These are phyloP conservation scores for Limnephilus lunatus DNA, from an alignment of 2,888 invertebrate genomes.

Conservation along the genomic window DNA sequence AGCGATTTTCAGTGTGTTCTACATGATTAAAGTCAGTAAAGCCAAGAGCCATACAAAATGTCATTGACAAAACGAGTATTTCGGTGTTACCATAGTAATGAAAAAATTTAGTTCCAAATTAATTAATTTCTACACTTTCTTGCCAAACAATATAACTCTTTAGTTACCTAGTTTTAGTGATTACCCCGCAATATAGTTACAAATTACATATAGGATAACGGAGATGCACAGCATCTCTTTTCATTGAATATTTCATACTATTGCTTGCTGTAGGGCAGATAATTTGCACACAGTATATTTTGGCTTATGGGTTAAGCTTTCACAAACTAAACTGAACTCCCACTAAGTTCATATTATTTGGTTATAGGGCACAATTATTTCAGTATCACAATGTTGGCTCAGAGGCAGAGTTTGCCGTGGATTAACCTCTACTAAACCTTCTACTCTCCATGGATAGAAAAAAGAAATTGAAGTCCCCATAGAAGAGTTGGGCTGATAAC, in stretches of 20 bases:
- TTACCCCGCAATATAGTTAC: neutral
- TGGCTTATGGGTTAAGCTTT: neutral
- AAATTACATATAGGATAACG: neutral
- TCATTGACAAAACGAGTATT: no score
- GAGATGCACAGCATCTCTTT: neutral
- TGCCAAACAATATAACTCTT: no score
- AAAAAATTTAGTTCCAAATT: no score
- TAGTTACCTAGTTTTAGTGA: no score
- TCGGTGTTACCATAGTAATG: no score
- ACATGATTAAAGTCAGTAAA: no score
- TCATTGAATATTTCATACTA: neutral
- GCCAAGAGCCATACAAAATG: no score
- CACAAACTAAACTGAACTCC: neutral
- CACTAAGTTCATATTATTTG: neutral
- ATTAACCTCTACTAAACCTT: neutral
- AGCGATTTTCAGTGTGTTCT: no score
- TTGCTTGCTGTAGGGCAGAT: no score
- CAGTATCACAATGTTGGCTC: neutral
- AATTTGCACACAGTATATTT: neutral
- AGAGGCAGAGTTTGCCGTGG: neutral
- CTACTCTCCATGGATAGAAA: neutral
- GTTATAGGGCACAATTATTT: neutral
- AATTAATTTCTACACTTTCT: no score
- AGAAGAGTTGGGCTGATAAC: no score
- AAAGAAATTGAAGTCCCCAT: neutral